Evolutionary conservation across 2,797 vertebrate genomes (phyloP).

Genomic region (Craterocephalus amniculus): DNA sequence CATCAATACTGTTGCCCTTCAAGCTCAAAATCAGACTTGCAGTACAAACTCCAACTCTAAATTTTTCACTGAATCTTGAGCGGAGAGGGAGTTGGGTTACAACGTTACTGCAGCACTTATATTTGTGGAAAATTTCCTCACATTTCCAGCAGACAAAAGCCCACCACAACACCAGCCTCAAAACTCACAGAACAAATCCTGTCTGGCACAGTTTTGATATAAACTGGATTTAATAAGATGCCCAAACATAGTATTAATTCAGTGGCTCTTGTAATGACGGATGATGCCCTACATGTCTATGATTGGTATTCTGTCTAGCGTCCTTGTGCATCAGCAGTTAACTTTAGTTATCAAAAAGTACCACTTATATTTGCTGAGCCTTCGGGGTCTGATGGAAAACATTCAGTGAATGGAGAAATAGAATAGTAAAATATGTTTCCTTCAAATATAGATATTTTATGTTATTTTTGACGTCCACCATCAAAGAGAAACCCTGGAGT

Average conservation of each 20-base stretch:
- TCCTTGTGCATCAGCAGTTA: slow-evolving; percentile 17
- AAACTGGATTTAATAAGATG: slow-evolving; percentile 43
- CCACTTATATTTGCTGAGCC: slow-evolving; percentile 7
- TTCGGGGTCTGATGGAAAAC: slow-evolving; percentile 26
- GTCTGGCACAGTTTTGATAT: slow-evolving; percentile 25
- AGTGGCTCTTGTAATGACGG: slow-evolving; percentile 1
- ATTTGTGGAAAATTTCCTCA: slow-evolving; percentile 13
- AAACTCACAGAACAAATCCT: slow-evolving; percentile 9
- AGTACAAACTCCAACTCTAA: neutral
- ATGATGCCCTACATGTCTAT: neutral
- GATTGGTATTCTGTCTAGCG: neutral
- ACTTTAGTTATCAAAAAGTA: slow-evolving; percentile 8
- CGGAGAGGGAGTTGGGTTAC: neutral
- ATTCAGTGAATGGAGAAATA: slow-evolving; percentile 14
- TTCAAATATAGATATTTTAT: slow-evolving; percentile 31
- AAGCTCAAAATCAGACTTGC: slow-evolving; percentile 13
- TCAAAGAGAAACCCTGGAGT: slow-evolving; percentile 57
- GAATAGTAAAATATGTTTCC: slow-evolving; percentile 24
- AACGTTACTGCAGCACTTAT: slow-evolving; percentile 7
- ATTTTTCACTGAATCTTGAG: neutral
- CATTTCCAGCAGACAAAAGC: slow-evolving; percentile 23
- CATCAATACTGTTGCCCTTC: neutral
- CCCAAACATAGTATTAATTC: slow-evolving; percentile 13
- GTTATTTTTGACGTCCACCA: slow-evolving; percentile 49
- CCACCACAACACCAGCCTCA: slow-evolving; percentile 15